These are phyloP conservation scores for Aptenodytes patagonicus DNA, from an alignment of 2,113 vertebrate genomes.

Conservation along the genomic window DNA sequence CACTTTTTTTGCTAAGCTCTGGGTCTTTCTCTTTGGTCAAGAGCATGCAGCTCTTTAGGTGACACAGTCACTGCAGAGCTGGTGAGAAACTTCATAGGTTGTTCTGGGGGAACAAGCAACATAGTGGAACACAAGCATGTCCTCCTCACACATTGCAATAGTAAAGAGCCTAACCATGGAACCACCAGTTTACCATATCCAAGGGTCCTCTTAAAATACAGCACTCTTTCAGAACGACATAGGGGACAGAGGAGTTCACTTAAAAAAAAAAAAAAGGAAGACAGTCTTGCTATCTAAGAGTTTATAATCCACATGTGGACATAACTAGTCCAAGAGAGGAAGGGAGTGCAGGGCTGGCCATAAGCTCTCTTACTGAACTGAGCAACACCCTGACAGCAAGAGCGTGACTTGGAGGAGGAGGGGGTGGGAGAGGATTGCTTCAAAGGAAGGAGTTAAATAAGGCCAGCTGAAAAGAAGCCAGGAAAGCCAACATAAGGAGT, in stretches of 20 bases:
- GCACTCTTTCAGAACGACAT: background rate
- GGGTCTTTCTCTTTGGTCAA: background rate
- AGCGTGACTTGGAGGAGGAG: accelerated
- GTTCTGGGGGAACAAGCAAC: background rate
- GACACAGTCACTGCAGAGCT: background rate
- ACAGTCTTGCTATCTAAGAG: background rate
- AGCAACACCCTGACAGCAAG: background rate
- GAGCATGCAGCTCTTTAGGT: background rate
- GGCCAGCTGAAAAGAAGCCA: background rate
- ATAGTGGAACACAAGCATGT: background rate
- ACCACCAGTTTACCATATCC: background rate
- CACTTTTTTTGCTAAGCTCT: background rate
- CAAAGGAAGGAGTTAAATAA: background rate
- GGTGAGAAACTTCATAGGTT: background rate
- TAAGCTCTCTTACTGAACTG: background rate
- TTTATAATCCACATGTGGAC: background rate
- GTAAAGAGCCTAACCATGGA: background rate
- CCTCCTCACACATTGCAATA: accelerated
- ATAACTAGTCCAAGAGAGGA: background rate
- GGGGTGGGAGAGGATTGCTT: background rate
- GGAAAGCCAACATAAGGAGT: background rate
- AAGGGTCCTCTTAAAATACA: background rate
- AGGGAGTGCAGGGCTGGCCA: background rate
- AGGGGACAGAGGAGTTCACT: background rate
- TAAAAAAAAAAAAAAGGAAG: background rate